Evolutionary conservation across 2,888 invertebrate species (phyloP).

Genomic region (Venusia cambrica): DNA sequence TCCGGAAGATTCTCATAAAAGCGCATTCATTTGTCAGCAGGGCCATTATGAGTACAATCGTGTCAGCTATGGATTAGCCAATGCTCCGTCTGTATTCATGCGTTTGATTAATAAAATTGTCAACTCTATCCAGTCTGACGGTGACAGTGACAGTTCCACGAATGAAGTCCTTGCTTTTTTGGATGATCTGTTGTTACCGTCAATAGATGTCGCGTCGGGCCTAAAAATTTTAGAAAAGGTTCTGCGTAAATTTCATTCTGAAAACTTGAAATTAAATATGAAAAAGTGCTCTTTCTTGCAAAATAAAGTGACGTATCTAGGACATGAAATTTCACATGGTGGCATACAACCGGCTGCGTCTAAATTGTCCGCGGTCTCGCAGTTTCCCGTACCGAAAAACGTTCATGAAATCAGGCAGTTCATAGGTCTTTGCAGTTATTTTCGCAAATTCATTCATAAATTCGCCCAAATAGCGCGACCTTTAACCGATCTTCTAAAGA

Average conservation of each 20-base stretch:
- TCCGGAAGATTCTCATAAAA: conserved; percentile 3
- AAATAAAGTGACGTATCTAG: conserved; percentile 27
- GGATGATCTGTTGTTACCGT: too few relatives aligned
- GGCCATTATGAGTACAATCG: conserved; percentile 3
- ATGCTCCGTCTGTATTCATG: conserved; percentile 3
- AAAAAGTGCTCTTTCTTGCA: conserved; percentile 33
- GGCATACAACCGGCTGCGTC: conserved; percentile 28
- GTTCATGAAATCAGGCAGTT: conserved; percentile 35
- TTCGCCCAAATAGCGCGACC: conserved; percentile 32
- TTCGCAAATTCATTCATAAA: conserved; percentile 34
- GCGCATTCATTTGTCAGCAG: not conserved
- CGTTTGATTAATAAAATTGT: conserved; percentile 4
- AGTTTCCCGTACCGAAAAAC: conserved; percentile 29
- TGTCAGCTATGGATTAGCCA: not conserved
- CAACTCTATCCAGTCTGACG: not conserved
- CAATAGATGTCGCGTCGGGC: not conserved
- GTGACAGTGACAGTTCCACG: too few relatives aligned
- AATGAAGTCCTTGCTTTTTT: too few relatives aligned
- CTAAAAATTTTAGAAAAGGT: not conserved
- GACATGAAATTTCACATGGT: conserved; percentile 28
- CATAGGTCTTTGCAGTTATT: conserved; percentile 35
- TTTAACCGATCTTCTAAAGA: conserved; percentile 1
- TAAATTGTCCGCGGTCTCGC: conserved; percentile 28
- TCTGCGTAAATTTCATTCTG: conserved; percentile 1
- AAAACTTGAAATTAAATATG: conserved; percentile 29